Evolutionary conservation across 2,113 vertebrate genomes (phyloP), one percentile per base, ranked within the genome.

Genomic region (Rhadina sibilatrix): DNA sequence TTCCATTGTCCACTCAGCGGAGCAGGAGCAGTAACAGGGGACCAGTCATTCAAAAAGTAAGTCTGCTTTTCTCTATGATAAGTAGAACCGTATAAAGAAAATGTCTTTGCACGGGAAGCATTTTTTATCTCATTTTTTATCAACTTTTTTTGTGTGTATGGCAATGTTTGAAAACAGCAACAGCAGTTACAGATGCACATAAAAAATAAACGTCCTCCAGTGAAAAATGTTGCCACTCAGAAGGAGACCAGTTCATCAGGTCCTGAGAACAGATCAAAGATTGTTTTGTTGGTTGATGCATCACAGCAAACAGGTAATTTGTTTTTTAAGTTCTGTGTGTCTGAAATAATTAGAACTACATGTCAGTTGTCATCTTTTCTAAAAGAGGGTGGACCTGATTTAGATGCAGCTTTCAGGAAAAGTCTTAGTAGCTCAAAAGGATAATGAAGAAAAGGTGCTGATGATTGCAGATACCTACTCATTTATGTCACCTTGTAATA

Each of bases 271-370:
- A 98, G 98, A 90, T 98, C 98, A 74, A 99, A 99, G 97, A 99
- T 99, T 16, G 98, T 99, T 83, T 98, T 99, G 90, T 97, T 99
- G 92, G 99, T 99, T 92, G 99, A 99, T 88, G 99, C 99, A 35
- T 99, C 99, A 33, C 99, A 99, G 94, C 99, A 99, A 96, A 99
- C 99, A 2, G 99, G 99, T 99, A 97, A 96, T 90, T 54, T 50
- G 40, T 35, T 81, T 70, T n/a, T 56, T 66, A 53, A 66, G 27
- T 87, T 91, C 66, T 74, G 50, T 8, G 21, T 79, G 31, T 89
- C n/a, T 0, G 1, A 56, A 65, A 23, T 72, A 40, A 30, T 30
- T 64, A 78, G 38, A 84, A 60, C n/a, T 53, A 10, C 18, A 3
- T 79, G 37, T 66, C 33, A 46, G 13, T 83, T 15, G 10, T 44